Percentiles rank a stretch among this genome's conserved stretches.
Evolutionary conservation across 2,797 vertebrate species (phyloP).

Genomic region (Sardinella longiceps): DNA sequence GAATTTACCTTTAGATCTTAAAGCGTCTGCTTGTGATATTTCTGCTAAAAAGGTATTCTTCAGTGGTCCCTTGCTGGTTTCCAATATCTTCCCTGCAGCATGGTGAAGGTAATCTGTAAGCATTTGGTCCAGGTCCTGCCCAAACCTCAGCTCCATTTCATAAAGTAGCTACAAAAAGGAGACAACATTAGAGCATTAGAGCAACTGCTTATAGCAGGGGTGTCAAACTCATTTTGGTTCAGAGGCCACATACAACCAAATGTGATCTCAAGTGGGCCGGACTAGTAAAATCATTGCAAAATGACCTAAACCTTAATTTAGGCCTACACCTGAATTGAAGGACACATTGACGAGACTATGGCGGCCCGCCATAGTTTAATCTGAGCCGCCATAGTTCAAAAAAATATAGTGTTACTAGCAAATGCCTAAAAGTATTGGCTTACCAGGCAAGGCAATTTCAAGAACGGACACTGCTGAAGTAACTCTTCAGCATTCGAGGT

Average conservation of each 20-base stretch:
- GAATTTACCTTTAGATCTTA: not conserved
- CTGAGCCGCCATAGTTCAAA: too few species aligned
- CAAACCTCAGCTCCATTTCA: not conserved
- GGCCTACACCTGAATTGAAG: too few species aligned
- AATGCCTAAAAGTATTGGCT: not conserved
- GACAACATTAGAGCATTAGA: not conserved
- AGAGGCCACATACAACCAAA: too few species aligned
- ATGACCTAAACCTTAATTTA: too few species aligned
- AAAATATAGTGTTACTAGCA: not conserved
- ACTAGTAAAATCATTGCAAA: too few species aligned
- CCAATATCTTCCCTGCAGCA: not conserved
- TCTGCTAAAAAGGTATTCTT: not conserved
- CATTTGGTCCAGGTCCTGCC: not conserved
- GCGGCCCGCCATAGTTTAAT: too few species aligned
- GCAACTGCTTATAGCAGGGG: too few species aligned
- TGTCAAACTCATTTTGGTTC: too few species aligned
- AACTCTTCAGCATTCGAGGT: not conserved
- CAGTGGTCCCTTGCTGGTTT: not conserved
- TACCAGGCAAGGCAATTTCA: not conserved
- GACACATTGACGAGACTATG: too few species aligned
- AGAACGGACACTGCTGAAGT: not conserved
- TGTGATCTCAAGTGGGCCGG: too few species aligned
- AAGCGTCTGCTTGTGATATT: not conserved
- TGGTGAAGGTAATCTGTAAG: not conserved
- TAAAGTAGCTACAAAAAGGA: not conserved